These are phyloP conservation scores for Gortyna flavago DNA, from an alignment of 2,888 invertebrate genomes.

Conservation along the genomic window DNA sequence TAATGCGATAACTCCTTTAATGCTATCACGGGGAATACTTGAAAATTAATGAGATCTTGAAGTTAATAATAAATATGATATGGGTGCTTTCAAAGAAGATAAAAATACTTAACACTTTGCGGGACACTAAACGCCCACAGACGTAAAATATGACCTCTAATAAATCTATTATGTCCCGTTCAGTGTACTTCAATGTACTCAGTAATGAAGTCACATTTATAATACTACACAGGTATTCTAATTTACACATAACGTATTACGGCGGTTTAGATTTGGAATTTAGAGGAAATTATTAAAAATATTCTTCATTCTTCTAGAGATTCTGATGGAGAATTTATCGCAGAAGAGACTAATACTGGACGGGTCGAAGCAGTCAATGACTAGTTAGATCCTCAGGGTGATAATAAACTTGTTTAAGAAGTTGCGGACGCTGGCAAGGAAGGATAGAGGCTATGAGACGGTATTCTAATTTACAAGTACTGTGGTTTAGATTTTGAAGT, in stretches of 20 bases:
- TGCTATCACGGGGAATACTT: not conserved
- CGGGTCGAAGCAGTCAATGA: no score
- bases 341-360: no score
- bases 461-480: not conserved
- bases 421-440: not conserved
- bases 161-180: no score
- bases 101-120: no score
- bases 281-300: not conserved
- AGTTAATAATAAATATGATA: not conserved
- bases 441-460: not conserved
- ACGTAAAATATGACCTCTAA: no score
- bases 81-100: not conserved
- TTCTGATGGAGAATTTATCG: not conserved
- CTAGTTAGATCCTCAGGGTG: not conserved
- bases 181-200: no score
- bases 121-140: no score
- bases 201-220: conserved; percentile 5
- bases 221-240: conserved; percentile 2
- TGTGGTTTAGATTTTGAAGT: not conserved
- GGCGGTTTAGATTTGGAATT: not conserved
- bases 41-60: not conserved
- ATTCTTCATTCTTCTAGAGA: not conserved
- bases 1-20: not conserved
- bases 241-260: not conserved
- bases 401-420: not conserved